Conservation (phyloP, 2,797 vertebrate species). For the Rhinichthys osculus region DNA sequence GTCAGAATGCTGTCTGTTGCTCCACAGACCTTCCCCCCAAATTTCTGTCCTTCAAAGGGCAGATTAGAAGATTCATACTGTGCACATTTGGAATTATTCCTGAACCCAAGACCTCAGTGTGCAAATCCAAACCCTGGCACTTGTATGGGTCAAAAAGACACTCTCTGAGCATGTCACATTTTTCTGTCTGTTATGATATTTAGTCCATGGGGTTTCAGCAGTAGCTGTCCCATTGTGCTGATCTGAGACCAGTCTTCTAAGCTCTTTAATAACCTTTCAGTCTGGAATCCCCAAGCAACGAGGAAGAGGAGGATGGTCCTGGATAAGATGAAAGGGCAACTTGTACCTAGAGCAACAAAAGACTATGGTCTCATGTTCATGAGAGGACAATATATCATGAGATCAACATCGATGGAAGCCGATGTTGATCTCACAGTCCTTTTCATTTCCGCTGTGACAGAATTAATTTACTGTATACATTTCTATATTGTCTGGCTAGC, state of each 20-base stretch:
- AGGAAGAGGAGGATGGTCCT: neutral
- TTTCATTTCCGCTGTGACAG: constrained; percentile 6
- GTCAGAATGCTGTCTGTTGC: neutral
- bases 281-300: neutral
- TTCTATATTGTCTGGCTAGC: neutral
- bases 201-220: neutral
- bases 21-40: neutral
- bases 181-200: constrained; percentile 4
- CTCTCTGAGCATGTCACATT: constrained; percentile 16
- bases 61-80: constrained; percentile 19
- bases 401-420: neutral
- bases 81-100: constrained; percentile 32
- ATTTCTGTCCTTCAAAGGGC: constrained; percentile 14
- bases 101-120: neutral
- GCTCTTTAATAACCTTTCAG: neutral
- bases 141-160: neutral
- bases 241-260: neutral
- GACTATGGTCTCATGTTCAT: neutral
- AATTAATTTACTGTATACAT: constrained; percentile 13
- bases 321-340: neutral
- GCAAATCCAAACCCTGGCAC: constrained; percentile 11
- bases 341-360: constrained; percentile 7
- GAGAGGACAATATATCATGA: constrained; percentile 3
- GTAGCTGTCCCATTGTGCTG: neutral
- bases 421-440: neutral